A percentile compares a stretch with the other conserved stretches of the same genome.
Evolutionary conservation across 1,140 invertebrate genomes (phyloP).

Genomic region (Plectrocnemia conspersa): DNA sequence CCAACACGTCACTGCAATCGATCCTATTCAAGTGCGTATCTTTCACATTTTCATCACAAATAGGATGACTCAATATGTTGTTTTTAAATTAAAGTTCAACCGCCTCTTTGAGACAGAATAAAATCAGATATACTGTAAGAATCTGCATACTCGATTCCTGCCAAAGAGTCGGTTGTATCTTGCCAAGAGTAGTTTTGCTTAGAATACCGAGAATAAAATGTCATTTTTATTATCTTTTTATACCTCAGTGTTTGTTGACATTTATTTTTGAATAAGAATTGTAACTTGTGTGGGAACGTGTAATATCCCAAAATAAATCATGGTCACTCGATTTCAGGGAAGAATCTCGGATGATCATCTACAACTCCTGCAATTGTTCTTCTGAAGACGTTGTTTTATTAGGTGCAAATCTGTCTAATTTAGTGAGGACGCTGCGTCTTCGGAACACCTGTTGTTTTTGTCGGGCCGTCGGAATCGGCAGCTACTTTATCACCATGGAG

Average conservation of each 20-base stretch:
- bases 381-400: slow-evolving; percentile 75
- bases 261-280: no score
- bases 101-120: no score
- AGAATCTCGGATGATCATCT: slow-evolving; percentile 77
- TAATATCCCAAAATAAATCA: no score
- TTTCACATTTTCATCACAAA: neutral
- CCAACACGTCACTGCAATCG: slow-evolving; percentile 81
- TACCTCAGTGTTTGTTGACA: no score
- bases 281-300: no score
- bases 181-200: no score
- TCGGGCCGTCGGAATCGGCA: slow-evolving; percentile 83
- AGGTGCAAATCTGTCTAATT: slow-evolving; percentile 66
- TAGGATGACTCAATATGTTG: neutral
- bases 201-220: no score
- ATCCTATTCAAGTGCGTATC: slow-evolving; percentile 72
- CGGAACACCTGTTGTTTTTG: slow-evolving; percentile 64
- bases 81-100: no score
- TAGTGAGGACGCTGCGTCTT: slow-evolving; percentile 48
- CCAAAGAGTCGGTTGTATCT: neutral
- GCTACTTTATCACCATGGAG: slow-evolving; percentile 81
- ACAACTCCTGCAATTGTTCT: slow-evolving; percentile 73
- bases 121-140: no score
- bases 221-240: no score
- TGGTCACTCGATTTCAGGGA: slow-evolving; percentile 53
- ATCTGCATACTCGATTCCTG: no score